Percentiles rank a stretch among this genome's conserved stretches.
These are phyloP conservation scores for Peromyscus californicus DNA, from an alignment of 2,113 vertebrate species.

Conservation along the genomic window DNA sequence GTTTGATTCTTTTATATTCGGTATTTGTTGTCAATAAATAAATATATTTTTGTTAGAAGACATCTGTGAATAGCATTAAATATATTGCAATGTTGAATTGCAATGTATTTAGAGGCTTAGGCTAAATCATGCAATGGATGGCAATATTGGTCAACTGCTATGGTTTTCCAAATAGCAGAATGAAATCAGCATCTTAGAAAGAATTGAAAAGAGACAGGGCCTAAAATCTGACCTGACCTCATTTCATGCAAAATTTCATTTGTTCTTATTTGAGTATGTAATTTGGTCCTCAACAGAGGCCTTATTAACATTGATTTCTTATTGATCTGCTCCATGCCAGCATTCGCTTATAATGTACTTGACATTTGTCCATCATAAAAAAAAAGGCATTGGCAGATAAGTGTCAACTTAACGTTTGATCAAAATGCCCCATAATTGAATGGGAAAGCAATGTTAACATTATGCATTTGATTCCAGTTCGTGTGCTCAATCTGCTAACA, in stretches of 20 bases:
- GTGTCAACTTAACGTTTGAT: constrained; percentile 50
- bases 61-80: neutral
- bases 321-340: constrained; percentile 55
- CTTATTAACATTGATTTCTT: constrained; percentile 68
- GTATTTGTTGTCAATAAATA: neutral
- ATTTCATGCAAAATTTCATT: constrained; percentile 55
- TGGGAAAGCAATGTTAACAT: constrained; percentile 74
- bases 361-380: constrained; percentile 79
- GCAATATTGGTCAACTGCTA: neutral
- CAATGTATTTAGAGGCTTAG: neutral
- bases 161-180: neutral
- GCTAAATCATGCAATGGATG: neutral
- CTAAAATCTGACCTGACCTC: constrained; percentile 38
- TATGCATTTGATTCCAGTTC: constrained; percentile 59
- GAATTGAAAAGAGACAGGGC: neutral
- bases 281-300: constrained; percentile 9
- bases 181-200: neutral
- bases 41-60: neutral
- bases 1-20: neutral
- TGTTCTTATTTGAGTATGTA: constrained; percentile 40
- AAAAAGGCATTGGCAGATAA: constrained; percentile 53
- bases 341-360: constrained; percentile 64
- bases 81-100: neutral
- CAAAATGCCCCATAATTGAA: constrained; percentile 75
- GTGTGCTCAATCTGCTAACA: constrained; percentile 70